A percentile compares a stretch with the other conserved stretches of the same genome.
Conservation (phyloP, 2,888 invertebrate genomes). For the Volucella inanis region DNA sequence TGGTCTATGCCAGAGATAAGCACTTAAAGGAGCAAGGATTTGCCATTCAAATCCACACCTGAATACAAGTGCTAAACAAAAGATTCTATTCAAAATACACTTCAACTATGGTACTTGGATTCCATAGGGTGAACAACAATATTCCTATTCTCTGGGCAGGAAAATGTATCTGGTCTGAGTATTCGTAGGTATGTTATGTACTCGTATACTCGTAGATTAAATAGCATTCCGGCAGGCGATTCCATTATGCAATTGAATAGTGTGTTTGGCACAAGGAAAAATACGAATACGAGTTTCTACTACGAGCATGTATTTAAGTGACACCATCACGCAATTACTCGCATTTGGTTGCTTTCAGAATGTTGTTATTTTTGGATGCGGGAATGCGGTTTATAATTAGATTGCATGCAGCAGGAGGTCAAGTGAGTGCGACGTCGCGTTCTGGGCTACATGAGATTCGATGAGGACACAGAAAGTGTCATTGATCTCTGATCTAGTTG, state of each 20-base stretch:
- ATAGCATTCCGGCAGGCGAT: background rate
- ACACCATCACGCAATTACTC: constrained; percentile 13
- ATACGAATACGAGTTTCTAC: too few species aligned
- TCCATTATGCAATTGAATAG: constrained; percentile 19
- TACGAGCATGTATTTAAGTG: background rate
- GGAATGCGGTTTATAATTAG: constrained; percentile 24
- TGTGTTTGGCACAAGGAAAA: too few species aligned
- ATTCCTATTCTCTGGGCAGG: too few species aligned
- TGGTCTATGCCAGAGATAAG: background rate
- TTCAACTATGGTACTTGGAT: too few species aligned
- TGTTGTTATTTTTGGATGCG: constrained; percentile 18
- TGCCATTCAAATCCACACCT: background rate
- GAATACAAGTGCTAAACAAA: background rate
- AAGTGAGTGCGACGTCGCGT: constrained; percentile 29
- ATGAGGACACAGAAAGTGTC: constrained; percentile 29
- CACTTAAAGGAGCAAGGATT: background rate
- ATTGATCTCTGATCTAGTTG: constrained; percentile 50
- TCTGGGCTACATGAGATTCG: constrained; percentile 9
- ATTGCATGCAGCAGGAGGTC: constrained; percentile 39
- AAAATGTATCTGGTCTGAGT: too few species aligned
- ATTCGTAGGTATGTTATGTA: too few species aligned
- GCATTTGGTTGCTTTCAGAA: constrained; percentile 15
- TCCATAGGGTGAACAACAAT: too few species aligned
- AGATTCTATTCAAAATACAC: too few species aligned
- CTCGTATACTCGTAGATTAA: background rate